These are phyloP conservation scores for Synanthedon tipuliformis DNA, from an alignment of 2,888 invertebrate genomes.

Conservation along the genomic window DNA sequence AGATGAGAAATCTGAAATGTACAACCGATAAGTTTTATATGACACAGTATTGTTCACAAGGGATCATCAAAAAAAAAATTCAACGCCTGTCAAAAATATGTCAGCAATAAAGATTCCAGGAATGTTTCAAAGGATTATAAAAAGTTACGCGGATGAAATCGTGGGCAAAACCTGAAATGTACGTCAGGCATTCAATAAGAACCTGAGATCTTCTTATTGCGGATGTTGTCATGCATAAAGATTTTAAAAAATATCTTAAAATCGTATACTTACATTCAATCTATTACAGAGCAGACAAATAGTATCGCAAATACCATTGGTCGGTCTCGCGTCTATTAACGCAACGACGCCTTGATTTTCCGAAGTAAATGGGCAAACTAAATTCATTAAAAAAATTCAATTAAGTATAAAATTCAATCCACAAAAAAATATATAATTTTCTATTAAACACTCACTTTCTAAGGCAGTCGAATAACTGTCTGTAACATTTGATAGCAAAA, in stretches of 20 bases:
- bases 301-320: slow-evolving; percentile 47
- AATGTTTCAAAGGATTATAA: too few species aligned
- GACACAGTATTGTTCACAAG: too few species aligned
- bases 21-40: too few species aligned
- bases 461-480: slow-evolving; percentile 52
- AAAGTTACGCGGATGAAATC: too few species aligned
- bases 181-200: too few species aligned
- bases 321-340: slow-evolving; percentile 48
- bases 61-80: too few species aligned
- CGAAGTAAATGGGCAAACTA: slow-evolving; percentile 46
- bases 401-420: not conserved
- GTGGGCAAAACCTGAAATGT: too few species aligned
- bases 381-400: slow-evolving; percentile 8
- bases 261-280: slow-evolving; percentile 29
- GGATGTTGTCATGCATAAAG: not conserved
- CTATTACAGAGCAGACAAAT: slow-evolving; percentile 49
- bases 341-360: slow-evolving; percentile 36
- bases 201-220: too few species aligned
- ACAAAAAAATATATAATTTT: not conserved
- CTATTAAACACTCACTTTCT: slow-evolving; percentile 34
- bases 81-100: too few species aligned
- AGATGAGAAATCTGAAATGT: slow-evolving; percentile 77
- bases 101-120: too few species aligned
- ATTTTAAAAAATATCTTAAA: not conserved
- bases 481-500: slow-evolving; percentile 27